These are phyloP conservation scores for Lithodes maja DNA, from an alignment of 2,888 invertebrate species.

Conservation along the genomic window DNA sequence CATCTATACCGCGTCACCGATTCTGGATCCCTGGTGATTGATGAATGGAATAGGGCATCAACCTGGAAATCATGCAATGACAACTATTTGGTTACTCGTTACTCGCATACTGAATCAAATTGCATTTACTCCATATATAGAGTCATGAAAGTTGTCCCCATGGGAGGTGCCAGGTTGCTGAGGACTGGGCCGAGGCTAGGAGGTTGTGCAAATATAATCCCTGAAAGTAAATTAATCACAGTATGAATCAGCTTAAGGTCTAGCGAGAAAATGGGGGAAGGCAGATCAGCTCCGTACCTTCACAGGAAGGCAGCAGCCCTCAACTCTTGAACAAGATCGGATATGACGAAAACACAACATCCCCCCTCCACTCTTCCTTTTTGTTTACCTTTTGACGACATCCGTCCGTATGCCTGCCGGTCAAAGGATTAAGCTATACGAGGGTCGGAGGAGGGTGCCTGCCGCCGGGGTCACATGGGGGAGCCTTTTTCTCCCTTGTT, in stretches of 20 bases:
- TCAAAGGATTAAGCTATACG: constrained; percentile 47
- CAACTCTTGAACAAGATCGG: constrained; percentile 54
- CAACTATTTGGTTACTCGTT: neutral
- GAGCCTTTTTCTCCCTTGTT: constrained; percentile 48
- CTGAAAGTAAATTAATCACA: constrained; percentile 42
- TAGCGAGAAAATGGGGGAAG: constrained; percentile 42
- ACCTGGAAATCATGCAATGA: neutral
- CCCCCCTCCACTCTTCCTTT: constrained; percentile 43
- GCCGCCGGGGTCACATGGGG: constrained; percentile 48
- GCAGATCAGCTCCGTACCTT: neutral
- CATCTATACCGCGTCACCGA: neutral
- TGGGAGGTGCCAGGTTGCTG: neutral
- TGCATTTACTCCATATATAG: neutral
- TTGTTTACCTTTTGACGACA: constrained; percentile 52
- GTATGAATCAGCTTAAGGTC: constrained; percentile 49
- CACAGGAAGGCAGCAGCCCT: constrained; percentile 15
- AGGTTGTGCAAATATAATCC: constrained; percentile 34
- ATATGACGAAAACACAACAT: constrained; percentile 37
- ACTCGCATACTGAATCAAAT: neutral
- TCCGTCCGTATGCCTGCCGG: constrained; percentile 50
- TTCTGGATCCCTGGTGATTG: neutral
- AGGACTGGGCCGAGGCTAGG: constrained; percentile 14
- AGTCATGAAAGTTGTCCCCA: neutral
- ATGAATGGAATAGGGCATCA: neutral
- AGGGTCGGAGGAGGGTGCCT: constrained; percentile 35